Base-by-base conservation (phyloP, 1,140 invertebrate species). In the Sarcophaga bullata region DNA sequence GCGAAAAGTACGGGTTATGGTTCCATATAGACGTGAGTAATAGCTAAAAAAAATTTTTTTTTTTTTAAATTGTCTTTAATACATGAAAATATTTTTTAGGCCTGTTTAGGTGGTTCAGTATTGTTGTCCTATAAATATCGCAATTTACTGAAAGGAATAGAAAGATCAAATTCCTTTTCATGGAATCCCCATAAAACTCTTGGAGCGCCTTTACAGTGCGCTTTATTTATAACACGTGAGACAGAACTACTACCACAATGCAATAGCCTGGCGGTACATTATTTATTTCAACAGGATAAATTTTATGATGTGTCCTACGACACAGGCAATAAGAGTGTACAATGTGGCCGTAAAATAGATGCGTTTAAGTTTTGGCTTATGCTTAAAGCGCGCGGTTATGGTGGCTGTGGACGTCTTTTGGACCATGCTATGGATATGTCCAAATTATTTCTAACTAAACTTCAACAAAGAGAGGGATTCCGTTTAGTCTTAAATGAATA, bases 141-240 rank as follows among this genome's bases (percentile, higher is more conserved):
- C 7, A 81, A 82, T 0, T 49, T 89, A 17, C 19, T 90, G 8
- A 81, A 80, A 0, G 88, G 89, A 2, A 62, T 89, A 15, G 84
- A 88, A 48, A 82, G 91, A 49, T 90, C 91, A 7, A 93, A 98
- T 88, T 98, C 97, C 0, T 92, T 98, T 80, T 93, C 96, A 0
- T 98, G 97, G 97, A 98, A 98, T 91, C 96, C 97, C 0, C 97
- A 98, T 87, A 98, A 98, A 89, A 95, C 98, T 92, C 92, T 97
- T 19, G 97, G 97, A 4, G 95, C 93, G 7, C 96, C 96, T 0
- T 91, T 98, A 10, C 97, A 98, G 86, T 98, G 97, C 88, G 96
- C 96, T 0, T 88, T 96, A 8, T 95, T 98, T 85, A 87, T 98
- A 8, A 92, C 95, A 1, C 92, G 92, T 54, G 91, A 94, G 25